phyloP scores from a whole-genome alignment of 2,113 vertebrate genomes.

The Clarias macrocephalus region DNA sequence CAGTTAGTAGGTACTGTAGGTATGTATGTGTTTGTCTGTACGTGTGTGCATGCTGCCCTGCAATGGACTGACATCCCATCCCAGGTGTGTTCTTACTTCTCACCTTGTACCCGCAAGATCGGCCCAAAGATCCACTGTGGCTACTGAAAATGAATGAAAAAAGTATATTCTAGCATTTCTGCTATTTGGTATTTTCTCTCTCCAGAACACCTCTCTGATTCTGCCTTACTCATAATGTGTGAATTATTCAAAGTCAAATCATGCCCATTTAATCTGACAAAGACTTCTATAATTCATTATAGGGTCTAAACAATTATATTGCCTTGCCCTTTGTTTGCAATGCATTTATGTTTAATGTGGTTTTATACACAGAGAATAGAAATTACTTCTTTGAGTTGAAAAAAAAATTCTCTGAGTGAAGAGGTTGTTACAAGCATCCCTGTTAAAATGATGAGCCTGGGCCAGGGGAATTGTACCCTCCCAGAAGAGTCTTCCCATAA shows the following conservation, averaged over 20 bases:
- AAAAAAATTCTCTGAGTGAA: slow-evolving; percentile 25
- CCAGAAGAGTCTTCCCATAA: slow-evolving; percentile 33
- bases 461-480: slow-evolving; percentile 35
- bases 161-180: not conserved
- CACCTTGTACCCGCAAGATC: not conserved
- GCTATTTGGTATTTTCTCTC: slow-evolving; percentile 17
- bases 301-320: slow-evolving; percentile 72
- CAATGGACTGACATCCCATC: not conserved
- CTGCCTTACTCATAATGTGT: slow-evolving; percentile 60
- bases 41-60: not conserved
- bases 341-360: slow-evolving; percentile 72
- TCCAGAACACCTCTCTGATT: slow-evolving; percentile 26
- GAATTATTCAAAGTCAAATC: slow-evolving; percentile 70
- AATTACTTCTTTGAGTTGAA: slow-evolving; percentile 48
- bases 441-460: slow-evolving; percentile 36
- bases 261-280: slow-evolving; percentile 67
- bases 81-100: not conserved
- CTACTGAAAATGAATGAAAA: not conserved
- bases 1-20: too few relatives aligned
- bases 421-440: slow-evolving; percentile 27
- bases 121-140: not conserved
- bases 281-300: slow-evolving; percentile 68
- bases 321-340: slow-evolving; percentile 66
- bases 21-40: not conserved
- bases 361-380: slow-evolving; percentile 55